phyloP scores from a whole-genome alignment of 2,888 invertebrate genomes.

The Coleophora deauratella region DNA sequence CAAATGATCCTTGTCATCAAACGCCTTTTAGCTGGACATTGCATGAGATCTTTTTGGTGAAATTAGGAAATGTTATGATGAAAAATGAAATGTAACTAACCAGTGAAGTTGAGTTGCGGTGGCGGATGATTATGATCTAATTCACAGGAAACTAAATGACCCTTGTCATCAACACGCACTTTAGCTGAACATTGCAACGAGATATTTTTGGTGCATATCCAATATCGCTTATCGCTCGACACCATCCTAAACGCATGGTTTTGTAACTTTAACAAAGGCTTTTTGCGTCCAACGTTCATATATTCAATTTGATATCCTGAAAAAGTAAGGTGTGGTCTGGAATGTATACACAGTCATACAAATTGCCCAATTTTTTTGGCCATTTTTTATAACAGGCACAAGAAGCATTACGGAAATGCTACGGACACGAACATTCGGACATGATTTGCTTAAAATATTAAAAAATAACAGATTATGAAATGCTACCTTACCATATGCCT shows the following conservation, averaged over 20 bases:
- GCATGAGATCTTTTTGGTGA: slow-evolving; percentile 16
- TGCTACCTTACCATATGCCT: too few species aligned
- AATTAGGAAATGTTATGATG: too few species aligned
- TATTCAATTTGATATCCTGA: slow-evolving; percentile 15
- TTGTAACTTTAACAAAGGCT: slow-evolving; percentile 16
- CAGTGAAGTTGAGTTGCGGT: background rate
- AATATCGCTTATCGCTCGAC: slow-evolving; percentile 21
- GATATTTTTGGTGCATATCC: slow-evolving; percentile 23
- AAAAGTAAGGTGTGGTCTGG: slow-evolving; percentile 1
- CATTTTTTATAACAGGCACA: too few species aligned
- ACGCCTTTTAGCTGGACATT: slow-evolving; percentile 15
- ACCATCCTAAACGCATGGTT: slow-evolving; percentile 19
- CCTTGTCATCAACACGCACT: slow-evolving; percentile 7
- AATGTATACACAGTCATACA: too few species aligned
- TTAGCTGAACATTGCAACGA: slow-evolving; percentile 17
- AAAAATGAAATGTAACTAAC: too few species aligned
- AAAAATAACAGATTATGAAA: too few species aligned
- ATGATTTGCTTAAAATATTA: too few species aligned
- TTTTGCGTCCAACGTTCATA: slow-evolving; percentile 15
- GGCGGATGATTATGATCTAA: slow-evolving; percentile 14
- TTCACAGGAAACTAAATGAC: background rate
- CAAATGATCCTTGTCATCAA: slow-evolving; percentile 3
- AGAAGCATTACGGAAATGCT: too few species aligned
- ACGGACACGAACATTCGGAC: too few species aligned
- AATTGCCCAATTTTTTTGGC: too few species aligned